These are phyloP conservation scores for Buathra laborator DNA, from an alignment of 2,888 invertebrate genomes.

Conservation along the genomic window DNA sequence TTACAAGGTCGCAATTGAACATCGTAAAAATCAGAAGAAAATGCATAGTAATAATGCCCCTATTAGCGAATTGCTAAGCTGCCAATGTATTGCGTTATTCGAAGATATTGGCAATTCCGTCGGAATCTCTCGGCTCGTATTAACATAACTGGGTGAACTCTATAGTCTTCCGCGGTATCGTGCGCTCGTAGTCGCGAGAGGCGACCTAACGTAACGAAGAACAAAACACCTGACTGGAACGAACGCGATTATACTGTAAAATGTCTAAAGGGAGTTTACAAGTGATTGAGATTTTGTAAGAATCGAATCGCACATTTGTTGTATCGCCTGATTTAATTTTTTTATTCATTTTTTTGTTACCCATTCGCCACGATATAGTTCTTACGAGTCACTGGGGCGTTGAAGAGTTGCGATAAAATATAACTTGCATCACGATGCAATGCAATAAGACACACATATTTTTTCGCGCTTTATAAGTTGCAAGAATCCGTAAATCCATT, in stretches of 20 bases:
- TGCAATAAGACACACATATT: background rate
- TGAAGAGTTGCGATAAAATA: conserved; percentile 2
- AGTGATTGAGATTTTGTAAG: conserved; percentile 7
- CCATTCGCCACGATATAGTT: conserved; percentile 9
- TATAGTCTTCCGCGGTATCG: background rate
- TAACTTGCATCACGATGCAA: background rate
- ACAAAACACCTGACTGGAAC: conserved; percentile 27
- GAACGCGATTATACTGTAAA: conserved; percentile 5
- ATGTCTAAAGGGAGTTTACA: background rate
- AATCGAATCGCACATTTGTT: background rate
- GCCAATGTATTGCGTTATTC: background rate
- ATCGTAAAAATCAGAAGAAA: background rate
- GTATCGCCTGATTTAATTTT: background rate
- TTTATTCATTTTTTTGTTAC: background rate
- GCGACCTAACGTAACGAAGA: conserved; percentile 3
- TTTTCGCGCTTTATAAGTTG: background rate
- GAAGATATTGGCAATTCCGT: background rate
- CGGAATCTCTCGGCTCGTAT: background rate
- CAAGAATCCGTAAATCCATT: background rate
- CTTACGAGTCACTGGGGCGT: background rate
- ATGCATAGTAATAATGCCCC: background rate
- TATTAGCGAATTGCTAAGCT: background rate
- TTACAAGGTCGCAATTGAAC: conserved; percentile 18
- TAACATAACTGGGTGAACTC: conserved; percentile 29
- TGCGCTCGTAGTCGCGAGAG: background rate